phyloP scores from a whole-genome alignment of 2,888 invertebrate genomes.

The Drosophila maculinotata region DNA sequence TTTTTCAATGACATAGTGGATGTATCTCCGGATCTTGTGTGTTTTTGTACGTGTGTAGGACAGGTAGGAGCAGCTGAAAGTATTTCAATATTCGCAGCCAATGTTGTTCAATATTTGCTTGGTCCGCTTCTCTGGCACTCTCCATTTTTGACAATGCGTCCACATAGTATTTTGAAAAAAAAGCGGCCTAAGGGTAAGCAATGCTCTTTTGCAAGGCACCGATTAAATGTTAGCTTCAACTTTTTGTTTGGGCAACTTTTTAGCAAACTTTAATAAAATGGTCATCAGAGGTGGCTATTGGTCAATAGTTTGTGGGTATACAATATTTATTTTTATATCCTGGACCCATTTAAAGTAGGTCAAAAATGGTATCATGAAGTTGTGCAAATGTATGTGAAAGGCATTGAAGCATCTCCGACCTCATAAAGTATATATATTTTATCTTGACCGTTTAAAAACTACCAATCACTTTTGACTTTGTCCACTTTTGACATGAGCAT shows the following conservation, averaged over 20 bases:
- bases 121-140: conserved; percentile 3
- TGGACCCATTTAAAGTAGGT: too few relatives aligned
- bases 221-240: conserved; percentile 13
- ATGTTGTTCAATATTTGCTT: conserved; percentile 71
- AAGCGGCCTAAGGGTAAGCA: conserved; percentile 19
- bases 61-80: conserved; percentile 23
- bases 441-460: too few relatives aligned
- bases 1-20: conserved; percentile 6
- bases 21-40: neutral
- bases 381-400: too few relatives aligned
- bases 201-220: conserved; percentile 6
- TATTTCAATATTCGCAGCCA: conserved; percentile 73
- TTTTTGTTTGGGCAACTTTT: conserved; percentile 1
- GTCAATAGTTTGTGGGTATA: too few relatives aligned
- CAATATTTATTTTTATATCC: too few relatives aligned
- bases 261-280: too few relatives aligned
- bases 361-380: too few relatives aligned
- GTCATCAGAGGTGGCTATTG: too few relatives aligned
- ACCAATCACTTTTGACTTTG: too few relatives aligned
- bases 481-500: too few relatives aligned
- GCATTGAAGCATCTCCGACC: too few relatives aligned
- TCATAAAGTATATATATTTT: too few relatives aligned
- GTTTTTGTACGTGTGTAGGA: conserved; percentile 10
- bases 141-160: conserved; percentile 12
- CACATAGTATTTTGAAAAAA: conserved; percentile 3